Evolutionary conservation across 2,797 vertebrate genomes (phyloP), one percentile per base, ranked within the genome.

Genomic region (Smutsia temminckii): DNA sequence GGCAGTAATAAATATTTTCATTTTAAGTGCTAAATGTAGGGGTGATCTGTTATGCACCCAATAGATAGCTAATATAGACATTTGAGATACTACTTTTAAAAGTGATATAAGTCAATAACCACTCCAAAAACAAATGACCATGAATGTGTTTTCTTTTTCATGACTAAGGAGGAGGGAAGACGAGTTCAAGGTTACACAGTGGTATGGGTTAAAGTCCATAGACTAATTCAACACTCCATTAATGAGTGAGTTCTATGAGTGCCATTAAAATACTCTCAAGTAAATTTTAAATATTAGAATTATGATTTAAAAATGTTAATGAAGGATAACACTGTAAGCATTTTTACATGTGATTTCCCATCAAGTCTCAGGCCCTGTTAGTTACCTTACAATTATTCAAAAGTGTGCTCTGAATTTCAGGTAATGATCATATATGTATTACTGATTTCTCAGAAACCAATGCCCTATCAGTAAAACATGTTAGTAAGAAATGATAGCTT

Each of bases 371-470:
- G 80, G 23, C 8, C 4, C 25, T 68, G 29, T n/a, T 79, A 63
- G 46, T 46, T 46, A 46, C 4, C 23, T 53, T 74, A 87, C 1
- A 69, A 4, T 29, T 94, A 68, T 85, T 89, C 37, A 64, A 74
- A 68, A 37, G 3, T 66, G 18, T n/a, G 49, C 34, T 68, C 32
- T 34, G 63, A 23, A 49, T 90, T 94, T 92, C 53, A 34, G 87
- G 37, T 74, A 90, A 87, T 80, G 20, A 61, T 74, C 9, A 74
- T 63, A 12, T 12, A 46, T 46, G 42, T 32, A 86, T 86, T 96
- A 68, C 64, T 88, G 51, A 85, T 93, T 96, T 88, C 83, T 94
- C 63, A 92, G 37, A 16, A 89, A 92, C 37, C 13, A 83, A 27
- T 87, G 51, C 1, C 51, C 4, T 57, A 79, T 89, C 75, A 75